phyloP scores from a whole-genome alignment of 2,113 vertebrate species.

The Leptobrachium leishanense region DNA sequence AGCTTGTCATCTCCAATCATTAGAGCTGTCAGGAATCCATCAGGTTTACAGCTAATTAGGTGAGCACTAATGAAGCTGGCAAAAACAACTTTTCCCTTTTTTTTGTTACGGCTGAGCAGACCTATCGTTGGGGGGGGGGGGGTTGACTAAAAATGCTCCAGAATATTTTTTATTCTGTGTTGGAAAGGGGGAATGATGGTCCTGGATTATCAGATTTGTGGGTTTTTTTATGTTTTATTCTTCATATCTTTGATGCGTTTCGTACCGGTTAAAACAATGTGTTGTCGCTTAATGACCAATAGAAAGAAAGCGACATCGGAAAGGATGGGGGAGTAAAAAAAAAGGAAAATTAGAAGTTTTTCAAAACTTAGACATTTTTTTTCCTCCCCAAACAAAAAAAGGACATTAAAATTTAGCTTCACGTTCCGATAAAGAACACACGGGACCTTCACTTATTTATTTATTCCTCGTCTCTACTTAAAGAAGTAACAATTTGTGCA shows the following conservation, averaged over 20 bases:
- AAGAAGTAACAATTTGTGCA: slow-evolving; percentile 84
- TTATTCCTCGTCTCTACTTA: slow-evolving; percentile 66
- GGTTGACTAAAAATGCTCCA: slow-evolving; percentile 66
- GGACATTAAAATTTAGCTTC: slow-evolving; percentile 63
- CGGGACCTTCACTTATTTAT: slow-evolving; percentile 63
- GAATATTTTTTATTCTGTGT: slow-evolving; percentile 76
- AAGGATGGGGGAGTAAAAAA: slow-evolving; percentile 51
- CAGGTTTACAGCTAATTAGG: slow-evolving; percentile 99
- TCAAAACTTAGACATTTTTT: neutral
- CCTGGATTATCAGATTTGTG: slow-evolving; percentile 79
- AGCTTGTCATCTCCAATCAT: slow-evolving; percentile 99
- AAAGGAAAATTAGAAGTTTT: neutral
- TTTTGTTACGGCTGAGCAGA: slow-evolving; percentile 89
- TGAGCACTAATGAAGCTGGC: slow-evolving; percentile 99
- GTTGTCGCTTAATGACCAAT: slow-evolving; percentile 53
- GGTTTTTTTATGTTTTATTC: slow-evolving; percentile 61
- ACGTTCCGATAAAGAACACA: slow-evolving; percentile 73
- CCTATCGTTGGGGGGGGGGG: slow-evolving; percentile 77
- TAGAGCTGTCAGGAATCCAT: slow-evolving; percentile 99
- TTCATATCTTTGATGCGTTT: no score
- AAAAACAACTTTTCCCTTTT: slow-evolving; percentile 96
- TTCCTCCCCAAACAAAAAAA: neutral
- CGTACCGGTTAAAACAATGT: no score
- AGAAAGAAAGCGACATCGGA: no score
- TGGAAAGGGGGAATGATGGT: slow-evolving; percentile 80